These are phyloP conservation scores for Terebella lapidaria DNA, from an alignment of 2,888 invertebrate species.

Conservation along the genomic window DNA sequence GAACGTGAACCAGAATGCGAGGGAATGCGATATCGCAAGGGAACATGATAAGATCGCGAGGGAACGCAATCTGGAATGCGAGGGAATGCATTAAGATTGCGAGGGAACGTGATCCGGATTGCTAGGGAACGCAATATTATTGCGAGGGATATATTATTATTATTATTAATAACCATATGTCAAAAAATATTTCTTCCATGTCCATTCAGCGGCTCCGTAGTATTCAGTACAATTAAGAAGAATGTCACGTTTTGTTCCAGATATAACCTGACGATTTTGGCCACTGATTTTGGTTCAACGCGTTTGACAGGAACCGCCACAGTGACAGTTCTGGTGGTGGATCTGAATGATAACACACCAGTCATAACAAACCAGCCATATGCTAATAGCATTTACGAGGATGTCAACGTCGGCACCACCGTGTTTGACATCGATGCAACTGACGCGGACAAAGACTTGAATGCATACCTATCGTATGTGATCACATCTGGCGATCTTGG, in stretches of 20 bases:
- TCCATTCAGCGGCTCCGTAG: no score
- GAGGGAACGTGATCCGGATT: no score
- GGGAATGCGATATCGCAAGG: no score
- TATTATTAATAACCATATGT: no score
- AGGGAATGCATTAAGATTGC: no score
- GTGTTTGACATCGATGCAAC: constrained; percentile 30
- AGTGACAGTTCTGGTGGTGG: constrained; percentile 32
- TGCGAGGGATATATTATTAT: no score
- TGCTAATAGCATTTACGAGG: constrained; percentile 28
- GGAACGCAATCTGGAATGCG: no score
- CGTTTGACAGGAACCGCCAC: constrained; percentile 31
- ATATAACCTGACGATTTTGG: constrained; percentile 29
- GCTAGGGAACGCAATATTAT: no score
- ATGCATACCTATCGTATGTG: constrained; percentile 27
- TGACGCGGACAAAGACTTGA: constrained; percentile 32
- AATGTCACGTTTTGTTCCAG: constrained; percentile 31
- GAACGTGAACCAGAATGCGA: no score
- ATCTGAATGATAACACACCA: constrained; percentile 41
- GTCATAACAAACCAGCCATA: constrained; percentile 28
- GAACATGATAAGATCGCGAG: no score
- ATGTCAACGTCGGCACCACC: constrained; percentile 27
- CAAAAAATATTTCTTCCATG: no score
- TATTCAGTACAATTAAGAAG: no score
- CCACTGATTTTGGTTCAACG: constrained; percentile 29
- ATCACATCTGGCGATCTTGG: constrained; percentile 32